These are phyloP conservation scores for Isotomurus palustris DNA, from an alignment of 2,888 invertebrate species.

Conservation along the genomic window DNA sequence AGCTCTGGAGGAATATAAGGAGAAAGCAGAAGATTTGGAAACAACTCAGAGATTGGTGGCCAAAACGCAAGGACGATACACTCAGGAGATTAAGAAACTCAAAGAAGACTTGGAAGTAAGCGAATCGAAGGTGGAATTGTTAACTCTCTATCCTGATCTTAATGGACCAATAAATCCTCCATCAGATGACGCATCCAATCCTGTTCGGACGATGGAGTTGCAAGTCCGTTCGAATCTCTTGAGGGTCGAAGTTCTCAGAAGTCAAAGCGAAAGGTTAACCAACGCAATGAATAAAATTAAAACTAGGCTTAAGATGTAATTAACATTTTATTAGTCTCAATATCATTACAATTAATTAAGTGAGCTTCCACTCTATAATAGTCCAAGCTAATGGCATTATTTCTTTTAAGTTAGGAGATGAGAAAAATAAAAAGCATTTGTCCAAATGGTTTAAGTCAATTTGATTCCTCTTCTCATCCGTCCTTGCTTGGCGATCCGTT, in stretches of 20 bases:
- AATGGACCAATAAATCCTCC: slow-evolving; percentile 32
- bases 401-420: too few species aligned
- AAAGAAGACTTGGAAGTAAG: slow-evolving; percentile 12
- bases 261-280: slow-evolving; percentile 29
- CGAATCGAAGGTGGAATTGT: slow-evolving; percentile 20
- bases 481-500: slow-evolving; percentile 13
- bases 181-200: slow-evolving; percentile 2
- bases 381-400: too few species aligned
- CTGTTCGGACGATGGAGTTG: slow-evolving; percentile 33
- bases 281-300: slow-evolving; percentile 23
- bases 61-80: not conserved
- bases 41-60: not conserved
- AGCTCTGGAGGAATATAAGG: not conserved
- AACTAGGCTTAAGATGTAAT: not conserved
- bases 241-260: slow-evolving; percentile 29
- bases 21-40: not conserved
- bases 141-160: slow-evolving; percentile 30
- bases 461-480: slow-evolving; percentile 13
- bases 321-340: not conserved
- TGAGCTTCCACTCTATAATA: not conserved
- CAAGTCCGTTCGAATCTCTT: slow-evolving; percentile 33
- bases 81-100: not conserved
- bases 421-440: too few species aligned
- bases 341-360: not conserved
- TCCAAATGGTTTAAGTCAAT: too few species aligned